Conservation (phyloP, 2,797 vertebrate genomes). For the Chaenodraco wilsoni region DNA sequence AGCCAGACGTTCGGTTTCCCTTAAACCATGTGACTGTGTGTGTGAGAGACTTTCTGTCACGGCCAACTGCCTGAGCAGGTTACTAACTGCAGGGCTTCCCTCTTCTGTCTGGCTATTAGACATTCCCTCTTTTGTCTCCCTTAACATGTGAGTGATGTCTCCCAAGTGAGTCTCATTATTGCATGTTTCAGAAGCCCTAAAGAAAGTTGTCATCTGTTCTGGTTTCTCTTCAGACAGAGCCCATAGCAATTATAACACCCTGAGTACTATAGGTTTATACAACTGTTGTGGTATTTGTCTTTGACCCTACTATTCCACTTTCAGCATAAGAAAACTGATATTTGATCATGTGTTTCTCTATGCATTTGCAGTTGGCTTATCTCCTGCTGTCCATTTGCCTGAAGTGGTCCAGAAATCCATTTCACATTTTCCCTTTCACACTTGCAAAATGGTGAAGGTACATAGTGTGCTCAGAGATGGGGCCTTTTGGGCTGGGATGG, state of each 20-base stretch:
- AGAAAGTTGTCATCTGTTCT: constrained; percentile 14
- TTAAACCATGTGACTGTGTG: constrained; percentile 79
- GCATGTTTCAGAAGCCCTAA: constrained; percentile 12
- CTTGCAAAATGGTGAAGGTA: constrained; percentile 73
- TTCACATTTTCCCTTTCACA: constrained; percentile 78
- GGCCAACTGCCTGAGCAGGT: constrained; percentile 69
- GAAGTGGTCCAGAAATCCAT: constrained; percentile 69
- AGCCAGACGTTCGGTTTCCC: constrained; percentile 78
- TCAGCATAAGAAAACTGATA: not conserved
- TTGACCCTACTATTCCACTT: constrained; percentile 13
- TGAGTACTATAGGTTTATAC: constrained; percentile 7
- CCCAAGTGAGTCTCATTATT: constrained; percentile 18
- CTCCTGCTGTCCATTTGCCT: constrained; percentile 28
- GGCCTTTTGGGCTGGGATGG: constrained; percentile 54
- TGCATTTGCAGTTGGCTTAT: constrained; percentile 27
- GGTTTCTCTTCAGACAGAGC: constrained; percentile 6
- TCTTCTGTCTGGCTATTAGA: constrained; percentile 36
- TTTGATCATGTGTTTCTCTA: not conserved
- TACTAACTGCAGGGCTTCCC: constrained; percentile 56
- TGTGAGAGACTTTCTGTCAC: constrained; percentile 44
- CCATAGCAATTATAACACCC: not conserved
- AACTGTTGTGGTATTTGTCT: not conserved
- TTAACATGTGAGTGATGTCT: constrained; percentile 32
- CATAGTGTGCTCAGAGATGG: constrained; percentile 73
- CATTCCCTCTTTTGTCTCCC: constrained; percentile 30